Base-by-base conservation (phyloP, 2,888 invertebrate genomes). In the Pogonocherus hispidulus region DNA sequence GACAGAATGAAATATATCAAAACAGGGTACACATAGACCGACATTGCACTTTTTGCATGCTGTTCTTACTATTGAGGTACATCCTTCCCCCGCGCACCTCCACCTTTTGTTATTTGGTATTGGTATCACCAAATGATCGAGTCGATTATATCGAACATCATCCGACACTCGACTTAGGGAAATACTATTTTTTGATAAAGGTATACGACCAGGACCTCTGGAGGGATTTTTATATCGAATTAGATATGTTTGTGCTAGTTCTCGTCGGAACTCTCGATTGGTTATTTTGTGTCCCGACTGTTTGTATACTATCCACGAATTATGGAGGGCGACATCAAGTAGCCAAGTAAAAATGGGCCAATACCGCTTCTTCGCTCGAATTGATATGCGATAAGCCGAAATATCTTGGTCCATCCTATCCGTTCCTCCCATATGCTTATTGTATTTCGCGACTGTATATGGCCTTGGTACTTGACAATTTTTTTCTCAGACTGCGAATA, bases 361-460 rank as follows among this genome's bases (percentile, higher is more conserved):
- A 23, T 56, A 67, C 67, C 67, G 71, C 23, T 69, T 69, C 32
- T 66, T 69, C 19, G 41, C 41, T 19, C 66, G 18, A 11, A 69
- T 56, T 18, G 56, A 47, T 23, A 69, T 66, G 16, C 52, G 22
- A 55, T 57, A 69, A 27, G 37, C 22, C 4, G 41, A 46, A 6
- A 69, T 46, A 49, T 46, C 22, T 20, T 59, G 20, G 44, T 66
- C 55, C 65, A 69, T 66, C 9, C 22, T 18, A 51, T 69, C 69
- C 9, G 69, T 63, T n/a, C 66, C 63, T 9, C 69, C 69, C 69
- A 69, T 66, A 23, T 22, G 19, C 16, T 11, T 19, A 35, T 69
- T 69, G 23, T 69, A 69, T 44, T 62, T 19, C 16, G 32, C 49
- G 6, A 66, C 32, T 2, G 32, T 2, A 35, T 32, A 20, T 5